Evolutionary conservation across 2,888 invertebrate genomes (phyloP).

Genomic region (Herminia tarsipennalis): DNA sequence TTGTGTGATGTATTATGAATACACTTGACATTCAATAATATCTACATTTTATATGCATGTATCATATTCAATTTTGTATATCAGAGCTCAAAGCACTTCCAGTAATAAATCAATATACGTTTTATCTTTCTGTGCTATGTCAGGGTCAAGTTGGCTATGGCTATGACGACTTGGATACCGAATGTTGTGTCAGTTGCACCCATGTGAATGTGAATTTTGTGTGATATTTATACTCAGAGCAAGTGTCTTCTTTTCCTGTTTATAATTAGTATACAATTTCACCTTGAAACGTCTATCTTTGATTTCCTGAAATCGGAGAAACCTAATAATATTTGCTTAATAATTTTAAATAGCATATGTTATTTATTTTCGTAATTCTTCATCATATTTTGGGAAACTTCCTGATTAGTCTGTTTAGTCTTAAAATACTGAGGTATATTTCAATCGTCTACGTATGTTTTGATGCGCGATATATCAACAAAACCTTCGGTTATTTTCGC

Average conservation of each 20-base stretch:
- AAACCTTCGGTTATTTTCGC: constrained; percentile 33
- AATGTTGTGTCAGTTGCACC: not conserved
- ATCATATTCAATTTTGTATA: no score
- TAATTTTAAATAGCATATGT: not conserved
- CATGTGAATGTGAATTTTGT: not conserved
- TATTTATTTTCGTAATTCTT: constrained; percentile 8
- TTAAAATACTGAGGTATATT: constrained; percentile 24
- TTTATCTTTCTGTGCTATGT: not conserved
- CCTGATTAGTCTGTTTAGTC: constrained; percentile 19
- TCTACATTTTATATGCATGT: no score
- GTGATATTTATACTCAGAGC: not conserved
- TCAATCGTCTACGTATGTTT: constrained; percentile 21
- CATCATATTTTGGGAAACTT: constrained; percentile 15
- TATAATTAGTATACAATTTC: not conserved
- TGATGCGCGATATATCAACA: constrained; percentile 15
- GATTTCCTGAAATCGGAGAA: not conserved
- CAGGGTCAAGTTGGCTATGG: constrained; percentile 1
- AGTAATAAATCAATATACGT: not conserved
- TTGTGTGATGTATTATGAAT: no score
- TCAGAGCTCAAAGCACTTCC: no score
- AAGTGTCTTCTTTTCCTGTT: constrained; percentile 1
- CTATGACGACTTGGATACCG: constrained; percentile 1
- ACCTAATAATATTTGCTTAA: not conserved
- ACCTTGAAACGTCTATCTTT: not conserved
- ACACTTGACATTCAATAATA: no score